phyloP scores from a whole-genome alignment of 1,140 invertebrate genomes.

The Coptotermes formosanus region DNA sequence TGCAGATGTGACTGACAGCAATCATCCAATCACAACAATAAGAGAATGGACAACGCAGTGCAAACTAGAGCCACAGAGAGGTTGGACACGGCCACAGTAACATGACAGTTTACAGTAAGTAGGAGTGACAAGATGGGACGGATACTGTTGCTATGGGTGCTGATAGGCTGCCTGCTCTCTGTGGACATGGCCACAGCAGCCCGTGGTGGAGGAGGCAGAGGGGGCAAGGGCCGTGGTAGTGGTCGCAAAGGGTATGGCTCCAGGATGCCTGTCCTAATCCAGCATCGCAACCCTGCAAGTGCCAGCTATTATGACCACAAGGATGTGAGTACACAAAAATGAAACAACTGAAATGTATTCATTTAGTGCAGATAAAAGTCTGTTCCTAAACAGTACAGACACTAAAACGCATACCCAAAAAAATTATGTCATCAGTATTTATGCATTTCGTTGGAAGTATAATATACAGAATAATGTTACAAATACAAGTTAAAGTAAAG shows the following conservation, averaged over 20 bases:
- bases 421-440: too few species aligned
- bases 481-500: too few species aligned
- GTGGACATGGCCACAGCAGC: neutral
- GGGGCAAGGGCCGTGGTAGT: slow-evolving; percentile 34
- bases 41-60: neutral
- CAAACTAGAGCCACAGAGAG: neutral
- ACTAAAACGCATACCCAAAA: too few species aligned
- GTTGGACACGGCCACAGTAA: neutral
- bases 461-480: too few species aligned
- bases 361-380: too few species aligned
- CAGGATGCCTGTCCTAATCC: slow-evolving; percentile 60
- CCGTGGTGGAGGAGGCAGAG: slow-evolving; percentile 47
- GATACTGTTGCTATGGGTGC: neutral
- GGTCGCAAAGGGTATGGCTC: slow-evolving; percentile 48
- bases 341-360: too few species aligned
- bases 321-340: slow-evolving; percentile 56
- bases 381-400: too few species aligned
- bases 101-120: neutral
- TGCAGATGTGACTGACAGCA: neutral
- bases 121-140: neutral
- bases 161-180: neutral
- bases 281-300: slow-evolving; percentile 62
- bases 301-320: slow-evolving; percentile 70
- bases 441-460: too few species aligned
- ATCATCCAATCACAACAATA: neutral